Percentiles rank a stretch among this genome's conserved stretches.
These are phyloP conservation scores for Heliconius himera DNA, from an alignment of 1,140 invertebrate genomes.

Conservation along the genomic window DNA sequence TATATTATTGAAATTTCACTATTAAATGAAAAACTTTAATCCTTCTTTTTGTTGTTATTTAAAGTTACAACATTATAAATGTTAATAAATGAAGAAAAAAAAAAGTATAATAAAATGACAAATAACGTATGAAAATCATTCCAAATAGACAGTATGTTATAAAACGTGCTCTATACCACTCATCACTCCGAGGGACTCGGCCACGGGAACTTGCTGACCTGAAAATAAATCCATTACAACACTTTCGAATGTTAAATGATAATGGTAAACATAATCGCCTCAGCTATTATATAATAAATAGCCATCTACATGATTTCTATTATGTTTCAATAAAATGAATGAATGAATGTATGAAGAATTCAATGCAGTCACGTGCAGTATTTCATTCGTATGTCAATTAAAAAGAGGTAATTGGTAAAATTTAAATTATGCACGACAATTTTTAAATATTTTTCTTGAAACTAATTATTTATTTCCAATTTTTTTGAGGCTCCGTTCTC, in stretches of 20 bases:
- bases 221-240: conserved; percentile 53
- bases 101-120: neutral
- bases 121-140: conserved; percentile 31
- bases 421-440: neutral
- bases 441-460: neutral
- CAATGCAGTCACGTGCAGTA: neutral
- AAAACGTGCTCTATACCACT: conserved; percentile 62
- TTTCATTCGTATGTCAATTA: neutral
- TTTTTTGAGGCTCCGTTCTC: too few species aligned
- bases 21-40: neutral
- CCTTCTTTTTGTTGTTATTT: too few species aligned
- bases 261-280: neutral
- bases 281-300: neutral
- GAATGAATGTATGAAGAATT: neutral
- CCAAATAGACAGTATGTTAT: conserved; percentile 55
- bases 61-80: too few species aligned
- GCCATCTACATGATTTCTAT: neutral
- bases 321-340: neutral
- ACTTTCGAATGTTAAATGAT: conserved; percentile 24
- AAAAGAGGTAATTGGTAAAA: neutral
- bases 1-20: neutral
- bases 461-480: neutral
- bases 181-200: conserved; percentile 76
- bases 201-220: conserved; percentile 78
- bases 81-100: too few species aligned